Evolutionary conservation across 2,113 vertebrate species (phyloP).

Genomic region (Xiphias gladius): DNA sequence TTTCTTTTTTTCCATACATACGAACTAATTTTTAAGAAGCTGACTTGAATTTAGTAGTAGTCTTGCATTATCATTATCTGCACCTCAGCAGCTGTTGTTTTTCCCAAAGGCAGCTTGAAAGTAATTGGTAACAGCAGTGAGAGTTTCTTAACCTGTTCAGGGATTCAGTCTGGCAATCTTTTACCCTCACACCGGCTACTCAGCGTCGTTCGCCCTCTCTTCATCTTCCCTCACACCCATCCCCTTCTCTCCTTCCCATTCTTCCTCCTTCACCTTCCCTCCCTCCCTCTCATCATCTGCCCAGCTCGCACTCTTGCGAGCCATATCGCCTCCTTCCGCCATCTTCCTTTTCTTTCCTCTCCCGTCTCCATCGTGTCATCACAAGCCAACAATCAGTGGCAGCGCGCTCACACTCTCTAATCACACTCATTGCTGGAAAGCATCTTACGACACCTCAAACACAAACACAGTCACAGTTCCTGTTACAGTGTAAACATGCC

Average conservation of each 20-base stretch:
- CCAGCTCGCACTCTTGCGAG: background rate
- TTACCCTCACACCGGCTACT: background rate
- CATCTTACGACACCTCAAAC: slow-evolving; percentile 40
- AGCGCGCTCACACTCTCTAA: slow-evolving; percentile 13
- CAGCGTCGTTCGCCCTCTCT: background rate
- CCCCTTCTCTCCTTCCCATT: background rate
- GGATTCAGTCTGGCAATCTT: slow-evolving; percentile 1
- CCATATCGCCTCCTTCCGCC: background rate
- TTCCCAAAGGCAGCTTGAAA: slow-evolving; percentile 18
- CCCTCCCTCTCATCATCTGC: slow-evolving; percentile 5
- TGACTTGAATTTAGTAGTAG: background rate
- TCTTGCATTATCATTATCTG: slow-evolving; percentile 42
- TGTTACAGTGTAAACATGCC: slow-evolving; percentile 21
- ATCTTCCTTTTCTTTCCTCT: background rate
- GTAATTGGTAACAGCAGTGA: slow-evolving; percentile 25
- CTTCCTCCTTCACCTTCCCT: background rate
- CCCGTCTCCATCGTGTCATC: slow-evolving; percentile 1
- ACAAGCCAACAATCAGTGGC: slow-evolving; percentile 15
- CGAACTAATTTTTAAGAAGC: slow-evolving; percentile 3
- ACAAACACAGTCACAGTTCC: slow-evolving; percentile 24
- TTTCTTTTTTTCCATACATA: background rate
- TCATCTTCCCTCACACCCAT: background rate
- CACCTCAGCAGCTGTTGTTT: slow-evolving; percentile 24
- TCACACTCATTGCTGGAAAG: slow-evolving; percentile 26
- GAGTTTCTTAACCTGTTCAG: slow-evolving; percentile 29